Evolutionary conservation across 1,140 invertebrate species (phyloP).

Genomic region (Drosophila yakuba): DNA sequence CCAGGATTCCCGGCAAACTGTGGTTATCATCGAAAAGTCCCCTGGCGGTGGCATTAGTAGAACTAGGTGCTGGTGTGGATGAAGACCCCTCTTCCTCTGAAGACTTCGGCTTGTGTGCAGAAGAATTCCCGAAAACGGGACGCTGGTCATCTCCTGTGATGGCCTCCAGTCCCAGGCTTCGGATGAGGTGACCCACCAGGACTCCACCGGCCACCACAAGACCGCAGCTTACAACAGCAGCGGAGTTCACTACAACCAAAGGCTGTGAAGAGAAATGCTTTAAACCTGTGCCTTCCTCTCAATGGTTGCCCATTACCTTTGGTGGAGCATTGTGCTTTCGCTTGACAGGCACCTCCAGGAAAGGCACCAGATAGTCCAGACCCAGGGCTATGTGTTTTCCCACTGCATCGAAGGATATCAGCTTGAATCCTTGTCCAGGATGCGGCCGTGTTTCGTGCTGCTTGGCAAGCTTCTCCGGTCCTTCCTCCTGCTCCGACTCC

Average conservation of each 20-base stretch:
- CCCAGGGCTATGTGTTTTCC: conserved; percentile 66
- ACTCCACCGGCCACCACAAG: conserved; percentile 56
- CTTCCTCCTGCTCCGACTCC: conserved; percentile 1
- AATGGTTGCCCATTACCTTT: conserved; percentile 17
- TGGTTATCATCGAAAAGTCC: conserved; percentile 26
- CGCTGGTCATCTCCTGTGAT: conserved; percentile 32
- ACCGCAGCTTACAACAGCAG: conserved; percentile 62
- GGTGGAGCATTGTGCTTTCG: conserved; percentile 58
- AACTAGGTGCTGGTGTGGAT: background rate
- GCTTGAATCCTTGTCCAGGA: conserved; percentile 35
- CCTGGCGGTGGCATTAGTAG: conserved; percentile 8
- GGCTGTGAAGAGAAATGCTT: conserved; percentile 31
- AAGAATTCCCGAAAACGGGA: conserved; percentile 7
- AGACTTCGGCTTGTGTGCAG: conserved; percentile 4
- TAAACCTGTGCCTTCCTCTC: no score
- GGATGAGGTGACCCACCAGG: conserved; percentile 58
- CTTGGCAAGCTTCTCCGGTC: conserved; percentile 1
- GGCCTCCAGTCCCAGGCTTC: conserved; percentile 58
- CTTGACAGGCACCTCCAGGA: conserved; percentile 71
- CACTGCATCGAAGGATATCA: conserved; percentile 68
- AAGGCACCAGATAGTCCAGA: conserved; percentile 71
- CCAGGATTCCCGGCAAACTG: conserved; percentile 40
- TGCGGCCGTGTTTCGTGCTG: conserved; percentile 1
- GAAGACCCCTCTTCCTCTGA: conserved; percentile 5
- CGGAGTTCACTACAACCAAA: conserved; percentile 64